These are phyloP conservation scores for Eupithecia insigniata DNA, from an alignment of 2,888 invertebrate genomes.

Conservation along the genomic window DNA sequence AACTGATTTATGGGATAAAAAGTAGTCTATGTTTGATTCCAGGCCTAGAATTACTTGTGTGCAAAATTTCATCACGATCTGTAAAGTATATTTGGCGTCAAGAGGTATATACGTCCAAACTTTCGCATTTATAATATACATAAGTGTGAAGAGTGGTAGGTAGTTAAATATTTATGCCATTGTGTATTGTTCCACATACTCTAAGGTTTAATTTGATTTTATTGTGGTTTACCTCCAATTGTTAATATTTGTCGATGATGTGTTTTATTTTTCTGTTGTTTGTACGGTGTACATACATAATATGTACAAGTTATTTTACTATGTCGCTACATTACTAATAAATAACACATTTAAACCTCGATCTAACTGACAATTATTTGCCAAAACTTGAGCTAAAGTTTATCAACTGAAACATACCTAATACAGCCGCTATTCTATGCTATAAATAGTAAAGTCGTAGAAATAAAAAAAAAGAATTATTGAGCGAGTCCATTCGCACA, in stretches of 20 bases:
- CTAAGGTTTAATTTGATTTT: neutral
- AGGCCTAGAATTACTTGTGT: too few species aligned
- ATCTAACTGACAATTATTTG: neutral
- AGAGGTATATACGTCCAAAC: too few species aligned
- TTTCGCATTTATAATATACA: too few species aligned
- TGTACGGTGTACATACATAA: neutral
- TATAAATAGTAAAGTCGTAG: too few species aligned
- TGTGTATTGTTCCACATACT: neutral
- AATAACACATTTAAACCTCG: neutral
- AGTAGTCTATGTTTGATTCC: too few species aligned
- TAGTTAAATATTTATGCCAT: too few species aligned
- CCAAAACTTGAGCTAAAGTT: neutral
- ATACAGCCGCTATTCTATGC: neutral
- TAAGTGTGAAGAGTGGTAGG: too few species aligned
- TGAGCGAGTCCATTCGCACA: too few species aligned
- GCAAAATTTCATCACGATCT: too few species aligned
- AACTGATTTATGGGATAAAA: too few species aligned
- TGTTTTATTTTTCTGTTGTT: neutral
- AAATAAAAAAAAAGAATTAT: neutral
- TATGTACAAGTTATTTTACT: neutral
- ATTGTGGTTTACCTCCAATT: neutral
- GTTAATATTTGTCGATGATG: neutral
- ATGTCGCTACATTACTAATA: neutral
- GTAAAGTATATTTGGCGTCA: too few species aligned
- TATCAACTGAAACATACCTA: neutral